A percentile compares a stretch with the other conserved stretches of the same genome.
phyloP scores from a whole-genome alignment of 2,888 invertebrate species.

The Cyrtodaria siliqua region DNA sequence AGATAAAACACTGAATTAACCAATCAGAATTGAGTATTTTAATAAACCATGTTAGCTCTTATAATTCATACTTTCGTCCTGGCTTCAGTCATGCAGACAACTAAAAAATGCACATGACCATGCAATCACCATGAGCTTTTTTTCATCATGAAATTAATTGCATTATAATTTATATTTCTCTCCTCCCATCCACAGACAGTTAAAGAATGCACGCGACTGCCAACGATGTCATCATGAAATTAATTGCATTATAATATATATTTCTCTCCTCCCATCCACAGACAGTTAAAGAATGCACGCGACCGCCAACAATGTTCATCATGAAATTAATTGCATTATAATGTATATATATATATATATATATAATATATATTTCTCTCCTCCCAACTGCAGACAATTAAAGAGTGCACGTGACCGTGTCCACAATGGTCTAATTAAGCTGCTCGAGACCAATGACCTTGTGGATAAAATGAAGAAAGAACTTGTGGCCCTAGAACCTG shows the following conservation, averaged over 20 bases:
- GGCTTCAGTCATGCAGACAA: too few species aligned
- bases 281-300: neutral
- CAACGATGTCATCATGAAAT: neutral
- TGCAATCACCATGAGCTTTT: conserved; percentile 72
- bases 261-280: too few species aligned
- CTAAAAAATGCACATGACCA: conserved; percentile 83
- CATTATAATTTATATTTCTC: neutral
- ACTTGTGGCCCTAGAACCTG: conserved; percentile 92
- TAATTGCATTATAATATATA: neutral
- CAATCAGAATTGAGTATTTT: too few species aligned
- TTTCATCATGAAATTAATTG: neutral
- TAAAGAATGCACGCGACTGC: neutral
- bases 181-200: too few species aligned
- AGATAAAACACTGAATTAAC: too few species aligned
- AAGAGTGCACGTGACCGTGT: conserved; percentile 83
- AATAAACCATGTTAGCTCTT: too few species aligned
- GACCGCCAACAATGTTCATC: neutral
- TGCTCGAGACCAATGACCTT: conserved; percentile 92
- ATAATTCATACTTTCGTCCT: too few species aligned
- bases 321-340: neutral
- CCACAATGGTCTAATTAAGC: conserved; percentile 88
- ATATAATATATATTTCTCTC: neutral
- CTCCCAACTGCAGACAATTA: conserved; percentile 76
- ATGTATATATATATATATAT: neutral
- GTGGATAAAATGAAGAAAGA: conserved; percentile 95